Conservation (phyloP, 2,888 invertebrate genomes). For the Drosophila birchii region DNA sequence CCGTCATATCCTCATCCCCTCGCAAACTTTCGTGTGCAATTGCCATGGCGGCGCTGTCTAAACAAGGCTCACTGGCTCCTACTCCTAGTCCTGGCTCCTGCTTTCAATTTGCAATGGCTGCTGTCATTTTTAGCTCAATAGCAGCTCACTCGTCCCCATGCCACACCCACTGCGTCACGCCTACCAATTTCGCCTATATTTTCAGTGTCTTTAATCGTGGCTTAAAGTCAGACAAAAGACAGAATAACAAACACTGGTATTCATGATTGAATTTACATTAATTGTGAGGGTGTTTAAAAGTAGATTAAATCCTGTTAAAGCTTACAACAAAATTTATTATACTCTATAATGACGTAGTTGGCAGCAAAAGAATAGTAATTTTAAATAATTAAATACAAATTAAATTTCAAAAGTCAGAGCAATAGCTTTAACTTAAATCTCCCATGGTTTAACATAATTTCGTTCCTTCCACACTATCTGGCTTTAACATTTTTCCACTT, state of each 20-base stretch:
- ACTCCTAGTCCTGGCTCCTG: conserved; percentile 42
- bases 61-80: conserved; percentile 76
- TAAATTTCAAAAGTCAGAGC: background rate
- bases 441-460: background rate
- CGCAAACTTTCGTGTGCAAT: conserved; percentile 64
- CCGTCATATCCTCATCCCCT: background rate
- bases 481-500: background rate
- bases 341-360: background rate
- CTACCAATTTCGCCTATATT: conserved; percentile 2
- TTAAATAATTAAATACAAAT: background rate
- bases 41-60: conserved; percentile 77
- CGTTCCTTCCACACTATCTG: background rate
- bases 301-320: background rate
- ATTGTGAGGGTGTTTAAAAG: background rate
- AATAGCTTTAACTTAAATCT: background rate
- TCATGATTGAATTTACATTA: background rate
- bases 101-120: conserved; percentile 78
- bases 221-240: conserved; percentile 14
- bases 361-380: background rate
- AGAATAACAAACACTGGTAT: background rate
- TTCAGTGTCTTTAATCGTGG: conserved; percentile 8
- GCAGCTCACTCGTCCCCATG: conserved; percentile 39
- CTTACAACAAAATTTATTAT: background rate
- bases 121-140: conserved; percentile 80
- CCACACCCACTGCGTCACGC: conserved; percentile 11